These are phyloP conservation scores for Mormyrus proboscirostris DNA, from an alignment of 2,797 vertebrate species.

Conservation along the genomic window DNA sequence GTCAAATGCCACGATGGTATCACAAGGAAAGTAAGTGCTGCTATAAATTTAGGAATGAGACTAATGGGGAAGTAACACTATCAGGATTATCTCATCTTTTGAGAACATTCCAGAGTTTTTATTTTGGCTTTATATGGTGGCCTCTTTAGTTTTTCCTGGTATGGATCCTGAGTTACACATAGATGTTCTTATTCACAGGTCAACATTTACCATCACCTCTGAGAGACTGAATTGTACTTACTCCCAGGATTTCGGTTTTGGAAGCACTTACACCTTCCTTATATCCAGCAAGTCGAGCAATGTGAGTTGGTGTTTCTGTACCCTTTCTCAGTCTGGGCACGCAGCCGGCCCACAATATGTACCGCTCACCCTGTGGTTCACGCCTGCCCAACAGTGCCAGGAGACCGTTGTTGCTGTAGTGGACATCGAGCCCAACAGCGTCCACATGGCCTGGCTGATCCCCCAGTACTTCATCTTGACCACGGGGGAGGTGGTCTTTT, in stretches of 20 bases:
- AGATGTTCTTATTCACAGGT: constrained; percentile 39
- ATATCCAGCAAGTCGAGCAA: constrained; percentile 47
- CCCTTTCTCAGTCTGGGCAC: neutral
- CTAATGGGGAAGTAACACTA: neutral
- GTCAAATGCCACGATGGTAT: constrained; percentile 57
- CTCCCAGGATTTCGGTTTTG: constrained; percentile 62
- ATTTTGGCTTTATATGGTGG: neutral
- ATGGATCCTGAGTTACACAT: neutral
- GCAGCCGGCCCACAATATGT: neutral
- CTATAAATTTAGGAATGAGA: constrained; percentile 11
- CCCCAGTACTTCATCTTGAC: constrained; percentile 95
- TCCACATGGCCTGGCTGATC: constrained; percentile 88
- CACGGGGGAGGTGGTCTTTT: constrained; percentile 86
- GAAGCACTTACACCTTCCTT: constrained; percentile 71
- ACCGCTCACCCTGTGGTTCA: neutral
- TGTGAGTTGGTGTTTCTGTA: constrained; percentile 44
- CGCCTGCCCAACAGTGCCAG: constrained; percentile 47
- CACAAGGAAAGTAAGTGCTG: constrained; percentile 65
- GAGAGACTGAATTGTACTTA: constrained; percentile 38
- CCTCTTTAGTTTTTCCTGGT: neutral
- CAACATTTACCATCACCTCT: constrained; percentile 31
- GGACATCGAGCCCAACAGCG: constrained; percentile 74
- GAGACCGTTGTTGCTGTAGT: constrained; percentile 36
- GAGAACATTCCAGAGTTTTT: neutral
- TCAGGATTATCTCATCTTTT: neutral